Evolutionary conservation across 2,888 invertebrate species (phyloP).

Genomic region (Acleris emargana): DNA sequence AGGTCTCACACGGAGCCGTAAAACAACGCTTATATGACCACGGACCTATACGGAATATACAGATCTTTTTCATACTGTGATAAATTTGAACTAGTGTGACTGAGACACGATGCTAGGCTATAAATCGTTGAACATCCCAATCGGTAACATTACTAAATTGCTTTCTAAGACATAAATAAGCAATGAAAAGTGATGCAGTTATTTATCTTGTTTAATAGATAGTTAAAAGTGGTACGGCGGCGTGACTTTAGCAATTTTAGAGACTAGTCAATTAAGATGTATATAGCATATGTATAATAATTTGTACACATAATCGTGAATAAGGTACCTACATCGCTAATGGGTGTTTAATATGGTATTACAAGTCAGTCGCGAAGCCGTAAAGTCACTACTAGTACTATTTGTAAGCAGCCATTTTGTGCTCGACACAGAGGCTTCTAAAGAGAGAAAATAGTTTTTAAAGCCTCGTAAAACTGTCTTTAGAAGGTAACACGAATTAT

Average conservation of each 20-base stretch:
- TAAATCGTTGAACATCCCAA: not conserved
- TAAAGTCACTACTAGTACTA: not conserved
- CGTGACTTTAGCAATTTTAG: constrained; percentile 13
- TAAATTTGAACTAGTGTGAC: not conserved
- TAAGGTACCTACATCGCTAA: not conserved
- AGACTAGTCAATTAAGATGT: not conserved
- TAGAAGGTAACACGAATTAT: not conserved
- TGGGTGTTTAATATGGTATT: not conserved
- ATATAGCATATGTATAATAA: not conserved
- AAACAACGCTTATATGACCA: constrained; percentile 46
- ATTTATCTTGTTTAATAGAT: constrained; percentile 9
- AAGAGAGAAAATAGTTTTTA: not conserved
- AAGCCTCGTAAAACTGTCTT: not conserved
- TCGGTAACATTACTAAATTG: constrained; percentile 1
- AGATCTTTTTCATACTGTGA: not conserved
- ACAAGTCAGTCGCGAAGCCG: not conserved
- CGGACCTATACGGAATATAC: constrained; percentile 25
- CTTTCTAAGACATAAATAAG: constrained; percentile 4
- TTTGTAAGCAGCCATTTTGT: not conserved
- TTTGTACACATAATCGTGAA: too few species aligned
- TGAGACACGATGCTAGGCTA: not conserved
- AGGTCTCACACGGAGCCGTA: constrained; percentile 47
- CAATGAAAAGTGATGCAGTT: constrained; percentile 11
- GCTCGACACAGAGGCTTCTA: not conserved
- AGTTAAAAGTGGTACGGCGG: constrained; percentile 17